These are phyloP conservation scores for Pycnomerus fuliginosus DNA, from an alignment of 2,888 invertebrate species.

Conservation along the genomic window DNA sequence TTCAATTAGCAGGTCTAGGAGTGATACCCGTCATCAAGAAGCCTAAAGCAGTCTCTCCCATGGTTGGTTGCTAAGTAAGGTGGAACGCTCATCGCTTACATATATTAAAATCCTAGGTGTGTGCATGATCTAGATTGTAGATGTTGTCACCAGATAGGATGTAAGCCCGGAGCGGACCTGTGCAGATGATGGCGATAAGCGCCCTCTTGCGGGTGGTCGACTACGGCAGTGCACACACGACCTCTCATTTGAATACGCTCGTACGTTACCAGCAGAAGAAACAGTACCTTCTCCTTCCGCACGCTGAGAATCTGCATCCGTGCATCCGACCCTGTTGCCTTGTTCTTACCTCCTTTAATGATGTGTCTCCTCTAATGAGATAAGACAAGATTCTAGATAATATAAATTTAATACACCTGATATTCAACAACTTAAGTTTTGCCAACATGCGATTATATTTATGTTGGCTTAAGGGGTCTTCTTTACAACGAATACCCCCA, in stretches of 20 bases:
- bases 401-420: constrained; percentile 51
- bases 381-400: constrained; percentile 52
- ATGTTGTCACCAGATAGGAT: constrained; percentile 54
- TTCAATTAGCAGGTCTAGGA: too few species aligned
- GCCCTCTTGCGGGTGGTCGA: constrained; percentile 49
- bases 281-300: constrained; percentile 28
- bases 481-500: too few species aligned
- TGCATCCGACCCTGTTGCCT: constrained; percentile 25
- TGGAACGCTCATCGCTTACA: constrained; percentile 34
- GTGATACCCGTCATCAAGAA: too few species aligned
- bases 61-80: too few species aligned
- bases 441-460: constrained; percentile 29
- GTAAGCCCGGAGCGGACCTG: constrained; percentile 38
- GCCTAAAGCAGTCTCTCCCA: too few species aligned
- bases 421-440: constrained; percentile 39
- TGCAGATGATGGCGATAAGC: constrained; percentile 48
- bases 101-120: constrained; percentile 49
- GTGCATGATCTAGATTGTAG: constrained; percentile 53
- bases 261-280: constrained; percentile 42
- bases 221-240: constrained; percentile 42
- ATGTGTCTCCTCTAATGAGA: constrained; percentile 52
- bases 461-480: too few species aligned
- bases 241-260: constrained; percentile 53
- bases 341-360: constrained; percentile 45
- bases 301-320: constrained; percentile 46